phyloP scores from a whole-genome alignment of 2,888 invertebrate species.

The Rhodophaea formosa region DNA sequence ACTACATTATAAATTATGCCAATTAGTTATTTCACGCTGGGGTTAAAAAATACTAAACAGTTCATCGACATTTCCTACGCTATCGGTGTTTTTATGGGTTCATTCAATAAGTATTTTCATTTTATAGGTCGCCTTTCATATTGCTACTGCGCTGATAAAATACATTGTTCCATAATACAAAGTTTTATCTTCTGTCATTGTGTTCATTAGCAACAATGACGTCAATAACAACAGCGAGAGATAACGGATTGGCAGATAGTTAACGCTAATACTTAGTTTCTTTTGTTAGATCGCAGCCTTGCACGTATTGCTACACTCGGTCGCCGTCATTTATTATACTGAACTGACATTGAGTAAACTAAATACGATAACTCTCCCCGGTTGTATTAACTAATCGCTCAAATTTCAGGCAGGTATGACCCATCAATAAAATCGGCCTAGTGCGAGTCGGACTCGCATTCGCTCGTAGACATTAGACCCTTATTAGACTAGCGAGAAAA shows the following conservation, averaged over 20 bases:
- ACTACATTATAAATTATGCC: too few species aligned
- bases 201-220: neutral
- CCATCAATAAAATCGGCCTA: too few species aligned
- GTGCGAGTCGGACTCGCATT: too few species aligned
- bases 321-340: too few species aligned
- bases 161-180: neutral
- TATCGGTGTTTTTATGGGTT: neutral
- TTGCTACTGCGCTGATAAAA: neutral
- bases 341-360: too few species aligned
- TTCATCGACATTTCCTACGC: neutral
- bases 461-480: too few species aligned
- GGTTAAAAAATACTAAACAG: neutral
- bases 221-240: neutral
- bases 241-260: neutral
- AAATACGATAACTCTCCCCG: too few species aligned
- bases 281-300: conserved; percentile 5
- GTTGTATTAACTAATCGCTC: too few species aligned
- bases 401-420: too few species aligned
- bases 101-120: neutral
- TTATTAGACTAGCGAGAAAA: too few species aligned
- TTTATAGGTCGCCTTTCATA: too few species aligned
- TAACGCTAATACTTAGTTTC: conserved; percentile 7
- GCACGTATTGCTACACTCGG: neutral
- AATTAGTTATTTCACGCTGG: too few species aligned
- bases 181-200: conserved; percentile 1